A percentile compares a stretch with the other conserved stretches of the same genome.
Conservation (phyloP, 2,113 vertebrate species). For the Carassius auratus region DNA sequence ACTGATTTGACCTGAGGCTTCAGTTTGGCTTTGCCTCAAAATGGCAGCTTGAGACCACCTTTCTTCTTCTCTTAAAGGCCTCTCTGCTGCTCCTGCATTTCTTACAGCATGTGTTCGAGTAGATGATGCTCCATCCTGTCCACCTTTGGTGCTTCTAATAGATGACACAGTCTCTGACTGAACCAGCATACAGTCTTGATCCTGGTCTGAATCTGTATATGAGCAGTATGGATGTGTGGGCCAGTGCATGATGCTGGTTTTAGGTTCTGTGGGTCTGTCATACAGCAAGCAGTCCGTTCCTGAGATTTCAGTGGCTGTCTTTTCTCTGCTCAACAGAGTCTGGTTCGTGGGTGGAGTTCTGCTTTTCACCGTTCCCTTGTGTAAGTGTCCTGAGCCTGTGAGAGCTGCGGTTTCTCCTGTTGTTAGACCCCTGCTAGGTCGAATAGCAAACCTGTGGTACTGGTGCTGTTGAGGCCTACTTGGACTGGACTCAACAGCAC, state of each 20-base stretch:
- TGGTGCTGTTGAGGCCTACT: conserved; percentile 28
- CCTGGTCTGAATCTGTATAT: conserved; percentile 53
- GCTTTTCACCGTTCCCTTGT: conserved; percentile 51
- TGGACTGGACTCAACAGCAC: conserved; percentile 38
- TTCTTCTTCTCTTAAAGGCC: not conserved
- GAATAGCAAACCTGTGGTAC: conserved; percentile 19
- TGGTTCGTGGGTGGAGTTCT: conserved; percentile 39
- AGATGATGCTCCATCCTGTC: not conserved
- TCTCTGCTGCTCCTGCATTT: not conserved
- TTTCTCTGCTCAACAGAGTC: conserved; percentile 31
- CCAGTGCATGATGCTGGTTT: conserved; percentile 69
- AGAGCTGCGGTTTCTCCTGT: not conserved
- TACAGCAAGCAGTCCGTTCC: conserved; percentile 63
- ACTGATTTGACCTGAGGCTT: conserved; percentile 46
- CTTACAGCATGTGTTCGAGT: conserved; percentile 11
- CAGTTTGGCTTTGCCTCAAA: conserved; percentile 47
- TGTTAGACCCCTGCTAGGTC: conserved; percentile 13
- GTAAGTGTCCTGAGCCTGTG: conserved; percentile 30
- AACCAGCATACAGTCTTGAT: conserved; percentile 61
- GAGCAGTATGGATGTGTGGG: conserved; percentile 54
- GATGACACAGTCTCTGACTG: conserved; percentile 47
- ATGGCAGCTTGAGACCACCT: conserved; percentile 57
- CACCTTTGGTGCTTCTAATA: conserved; percentile 3
- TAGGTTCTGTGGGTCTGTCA: conserved; percentile 60
- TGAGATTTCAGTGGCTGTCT: not conserved